Evolutionary conservation across 2,113 vertebrate species (phyloP).

Genomic region (Pelodiscus sinensis): DNA sequence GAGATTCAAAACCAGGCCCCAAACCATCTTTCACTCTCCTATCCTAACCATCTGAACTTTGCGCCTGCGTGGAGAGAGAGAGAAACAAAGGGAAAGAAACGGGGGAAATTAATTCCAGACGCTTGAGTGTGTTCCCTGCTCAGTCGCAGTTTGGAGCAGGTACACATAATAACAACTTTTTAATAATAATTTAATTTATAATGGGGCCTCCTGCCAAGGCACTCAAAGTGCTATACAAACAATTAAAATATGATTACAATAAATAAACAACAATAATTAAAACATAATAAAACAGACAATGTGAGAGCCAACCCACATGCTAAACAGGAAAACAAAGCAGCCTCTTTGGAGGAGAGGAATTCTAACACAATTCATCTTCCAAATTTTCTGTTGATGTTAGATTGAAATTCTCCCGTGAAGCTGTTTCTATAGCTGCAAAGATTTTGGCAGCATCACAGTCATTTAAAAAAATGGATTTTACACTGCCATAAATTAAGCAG

Average conservation of each 20-base stretch:
- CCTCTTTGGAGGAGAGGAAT: constrained; percentile 32
- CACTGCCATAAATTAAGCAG: constrained; percentile 32
- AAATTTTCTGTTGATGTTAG: constrained; percentile 65
- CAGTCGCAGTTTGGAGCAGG: constrained; percentile 52
- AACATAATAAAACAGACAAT: constrained; percentile 74
- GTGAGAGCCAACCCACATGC: constrained; percentile 56
- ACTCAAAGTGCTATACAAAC: constrained; percentile 65
- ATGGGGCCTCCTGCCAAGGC: constrained; percentile 57
- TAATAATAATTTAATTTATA: constrained; percentile 79
- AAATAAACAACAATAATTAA: constrained; percentile 79
- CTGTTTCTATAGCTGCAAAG: constrained; percentile 68
- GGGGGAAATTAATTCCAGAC: constrained; percentile 45
- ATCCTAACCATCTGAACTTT: constrained; percentile 13
- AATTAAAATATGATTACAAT: constrained; percentile 78
- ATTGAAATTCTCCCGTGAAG: constrained; percentile 69
- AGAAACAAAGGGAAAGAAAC: constrained; percentile 20
- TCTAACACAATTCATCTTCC: constrained; percentile 63
- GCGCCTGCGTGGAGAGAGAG: not conserved
- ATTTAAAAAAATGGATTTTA: constrained; percentile 31
- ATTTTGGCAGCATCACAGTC: constrained; percentile 68
- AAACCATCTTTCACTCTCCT: constrained; percentile 12
- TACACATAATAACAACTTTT: constrained; percentile 66
- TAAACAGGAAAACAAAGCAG: constrained; percentile 63
- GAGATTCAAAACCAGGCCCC: not conserved
- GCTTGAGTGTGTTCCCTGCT: constrained; percentile 30